Base-by-base conservation (phyloP, 2,888 invertebrate species). In the Gisinianus flammeolus region DNA sequence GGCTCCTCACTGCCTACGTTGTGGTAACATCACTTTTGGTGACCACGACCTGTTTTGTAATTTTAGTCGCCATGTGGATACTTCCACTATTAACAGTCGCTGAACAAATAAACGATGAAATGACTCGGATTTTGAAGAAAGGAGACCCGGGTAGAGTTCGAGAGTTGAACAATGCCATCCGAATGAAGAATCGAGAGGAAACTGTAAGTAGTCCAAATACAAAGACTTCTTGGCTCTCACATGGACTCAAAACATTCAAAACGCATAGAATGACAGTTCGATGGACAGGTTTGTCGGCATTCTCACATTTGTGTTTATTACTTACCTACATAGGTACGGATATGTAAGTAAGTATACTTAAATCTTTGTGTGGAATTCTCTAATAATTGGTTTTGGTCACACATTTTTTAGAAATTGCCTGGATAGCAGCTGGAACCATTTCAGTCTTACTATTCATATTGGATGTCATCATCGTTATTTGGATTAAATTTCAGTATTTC, bases 361-460 rank as follows among this genome's bases (percentile, higher is more conserved):
- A n/a, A n/a, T n/a, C n/a, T n/a, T n/a, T n/a, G n/a, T n/a, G n/a
- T n/a, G n/a, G n/a, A n/a, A n/a, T n/a, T n/a, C n/a, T n/a, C n/a
- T n/a, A n/a, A n/a, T n/a, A n/a, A n/a, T n/a, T n/a, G n/a, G n/a
- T n/a, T n/a, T n/a, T n/a, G n/a, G 66, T n/a, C n/a, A n/a, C n/a
- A n/a, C n/a, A n/a, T n/a, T n/a, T n/a, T n/a, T n/a, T 72, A 4
- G 72, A 72, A 30, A 58, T 70, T 8, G 68, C 76, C 19, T 76
- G 76, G 76, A 70, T 76, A n/a, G 68, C 81, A 58, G 81, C 83
- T 5, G 82, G 82, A 26, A 79, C 81, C n/a, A 79, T 79, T 0
- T 80, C 81, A 10, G 73, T 83, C 1, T 82, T 83, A 26, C 76
- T 83, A 54, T 83, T 83, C 58, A 82, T 81, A 0, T 56, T 83